Base-by-base conservation (phyloP, 1,140 invertebrate genomes). In the Himalopsyche phryganea region DNA sequence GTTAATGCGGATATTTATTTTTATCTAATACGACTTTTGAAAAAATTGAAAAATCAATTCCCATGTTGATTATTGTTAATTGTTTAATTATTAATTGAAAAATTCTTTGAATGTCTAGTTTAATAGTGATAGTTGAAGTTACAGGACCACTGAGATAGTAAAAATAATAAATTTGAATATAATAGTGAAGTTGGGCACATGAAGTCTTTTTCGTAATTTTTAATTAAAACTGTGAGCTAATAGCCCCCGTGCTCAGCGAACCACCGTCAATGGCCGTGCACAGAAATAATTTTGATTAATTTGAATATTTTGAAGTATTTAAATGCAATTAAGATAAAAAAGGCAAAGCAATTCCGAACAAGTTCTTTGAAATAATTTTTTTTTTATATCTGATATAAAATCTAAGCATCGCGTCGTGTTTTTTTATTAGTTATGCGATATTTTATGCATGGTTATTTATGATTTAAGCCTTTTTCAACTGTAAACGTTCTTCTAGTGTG, bases 221-320 rank as follows among this genome's bases (percentile, higher is more conserved):
- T 61, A 61, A 61, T 61, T 61, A 61, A 61, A 61, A 47, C 48
- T 49, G 41, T 50, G 23, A 28, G 54, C 44, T 61, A 52, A 57
- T 57, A 32, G 59, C 44, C 52, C n/a, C 15, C 13, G 50, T 40
- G 23, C 23, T 28, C 44, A 17, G 46, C 40, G 35, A 35, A 40
- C 23, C 40, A 33, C 23, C 23, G 23, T 28, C 23, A 28, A 28
- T 28, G 36, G 11, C 14, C 13, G 46, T 23, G 48, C 23, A n/a
- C 49, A 44, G 46, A 51, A 47, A 41, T 62, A 62, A 62, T 62
- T 62, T 58, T 62, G 60, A 62, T 62, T 63, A 58, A 58, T 63
- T 58, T 63, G 61, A 63, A 63, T 63, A 63, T 59, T 59, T 62
- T 59, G 35, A 45, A 55, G 56, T 47, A 58, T 63, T 63, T 63